phyloP scores from a whole-genome alignment of 2,113 vertebrate genomes.

The Heteronetta atricapilla region DNA sequence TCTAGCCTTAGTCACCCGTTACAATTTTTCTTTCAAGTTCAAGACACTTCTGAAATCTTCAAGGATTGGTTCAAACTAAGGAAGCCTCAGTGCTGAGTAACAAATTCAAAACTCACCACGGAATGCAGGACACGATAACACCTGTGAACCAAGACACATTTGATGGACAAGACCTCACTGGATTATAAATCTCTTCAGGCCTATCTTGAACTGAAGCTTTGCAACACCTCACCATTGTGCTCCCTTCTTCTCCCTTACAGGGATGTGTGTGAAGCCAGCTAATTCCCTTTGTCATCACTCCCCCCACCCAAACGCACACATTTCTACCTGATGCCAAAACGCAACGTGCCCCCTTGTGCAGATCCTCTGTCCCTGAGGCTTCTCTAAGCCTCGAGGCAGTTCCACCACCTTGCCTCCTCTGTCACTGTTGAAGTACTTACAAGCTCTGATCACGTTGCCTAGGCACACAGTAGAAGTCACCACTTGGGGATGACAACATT shows the following conservation, averaged over 20 bases:
- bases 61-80: not conserved
- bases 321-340: not conserved
- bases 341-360: not conserved
- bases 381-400: not conserved
- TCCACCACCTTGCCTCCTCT: not conserved
- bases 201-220: not conserved
- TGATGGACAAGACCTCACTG: not conserved
- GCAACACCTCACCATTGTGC: not conserved
- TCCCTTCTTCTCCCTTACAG: not conserved
- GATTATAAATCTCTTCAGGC: not conserved
- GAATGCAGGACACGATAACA: not conserved
- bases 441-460: not conserved
- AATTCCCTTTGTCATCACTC: not conserved
- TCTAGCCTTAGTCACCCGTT: not conserved
- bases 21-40: not conserved
- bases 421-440: not conserved
- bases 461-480: not conserved
- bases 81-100: not conserved
- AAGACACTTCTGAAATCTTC: not conserved
- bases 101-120: not conserved
- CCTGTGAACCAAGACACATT: not conserved
- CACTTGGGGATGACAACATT: rapidly evolving
- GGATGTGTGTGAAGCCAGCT: not conserved
- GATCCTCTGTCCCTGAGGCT: not conserved
- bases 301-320: not conserved